A percentile compares a stretch with the other conserved stretches of the same genome.
Evolutionary conservation across 1,140 invertebrate species (phyloP).

Genomic region (Caenorhabditis latens): DNA sequence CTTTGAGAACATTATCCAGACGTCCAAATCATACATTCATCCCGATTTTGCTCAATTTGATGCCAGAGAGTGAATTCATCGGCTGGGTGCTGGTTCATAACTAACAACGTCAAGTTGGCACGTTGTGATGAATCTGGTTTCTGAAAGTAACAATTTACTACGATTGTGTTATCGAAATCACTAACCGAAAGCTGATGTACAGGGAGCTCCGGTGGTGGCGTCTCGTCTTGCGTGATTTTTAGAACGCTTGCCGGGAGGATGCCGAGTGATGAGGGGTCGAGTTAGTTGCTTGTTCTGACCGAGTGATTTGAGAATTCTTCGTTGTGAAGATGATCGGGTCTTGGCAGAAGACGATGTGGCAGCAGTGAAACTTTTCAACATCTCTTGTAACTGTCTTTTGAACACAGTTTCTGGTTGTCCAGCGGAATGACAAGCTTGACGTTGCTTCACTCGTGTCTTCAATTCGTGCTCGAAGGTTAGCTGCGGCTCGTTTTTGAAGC

Average conservation of each 20-base stretch:
- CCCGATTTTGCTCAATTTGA: too few species aligned
- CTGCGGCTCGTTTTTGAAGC: not conserved
- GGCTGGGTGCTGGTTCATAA: too few species aligned
- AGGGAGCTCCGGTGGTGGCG: constrained; percentile 76
- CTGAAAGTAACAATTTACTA: too few species aligned
- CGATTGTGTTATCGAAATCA: too few species aligned
- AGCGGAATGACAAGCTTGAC: not conserved
- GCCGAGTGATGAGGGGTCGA: not conserved
- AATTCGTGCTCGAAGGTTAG: too few species aligned
- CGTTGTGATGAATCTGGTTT: too few species aligned
- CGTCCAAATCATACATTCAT: too few species aligned
- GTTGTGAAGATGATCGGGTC: not conserved
- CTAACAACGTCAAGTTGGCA: too few species aligned
- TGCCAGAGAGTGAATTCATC: too few species aligned
- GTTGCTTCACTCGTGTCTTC: not conserved
- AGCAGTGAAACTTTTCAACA: not conserved
- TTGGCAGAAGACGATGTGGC: constrained; percentile 1
- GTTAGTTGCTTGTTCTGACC: not conserved
- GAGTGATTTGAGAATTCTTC: not conserved
- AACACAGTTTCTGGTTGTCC: not conserved
- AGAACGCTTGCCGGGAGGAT: too few species aligned
- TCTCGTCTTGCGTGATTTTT: constrained; percentile 8
- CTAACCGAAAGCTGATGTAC: constrained; percentile 15
- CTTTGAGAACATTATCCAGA: too few species aligned
- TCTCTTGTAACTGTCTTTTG: not conserved